A percentile compares a stretch with the other conserved stretches of the same genome.
phyloP scores from a whole-genome alignment of 1,140 invertebrate species.

The Drosophila tsacasi region DNA sequence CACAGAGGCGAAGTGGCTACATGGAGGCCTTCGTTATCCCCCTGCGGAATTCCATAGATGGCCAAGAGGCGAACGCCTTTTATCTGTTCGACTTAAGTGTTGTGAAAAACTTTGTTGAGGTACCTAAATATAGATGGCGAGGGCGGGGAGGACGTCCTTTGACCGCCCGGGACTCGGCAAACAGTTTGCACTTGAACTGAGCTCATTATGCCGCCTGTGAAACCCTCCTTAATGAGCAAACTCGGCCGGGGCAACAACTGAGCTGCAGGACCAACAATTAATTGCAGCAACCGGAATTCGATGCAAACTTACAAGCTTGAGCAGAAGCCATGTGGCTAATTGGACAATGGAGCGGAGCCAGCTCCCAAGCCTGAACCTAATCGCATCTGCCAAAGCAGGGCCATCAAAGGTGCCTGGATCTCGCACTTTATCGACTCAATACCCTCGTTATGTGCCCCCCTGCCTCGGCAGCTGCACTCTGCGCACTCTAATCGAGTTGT shows the following conservation, averaged over 20 bases:
- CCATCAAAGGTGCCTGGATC: conserved; percentile 4
- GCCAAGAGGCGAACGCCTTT: conserved; percentile 40
- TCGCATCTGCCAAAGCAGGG: conserved; percentile 6
- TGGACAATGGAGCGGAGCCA: conserved; percentile 21
- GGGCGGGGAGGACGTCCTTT: conserved; percentile 31
- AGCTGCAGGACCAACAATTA: conserved; percentile 26
- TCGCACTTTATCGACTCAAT: conserved; percentile 17
- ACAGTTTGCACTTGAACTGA: conserved; percentile 30
- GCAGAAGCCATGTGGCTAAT: conserved; percentile 47
- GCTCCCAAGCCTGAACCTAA: conserved; percentile 4
- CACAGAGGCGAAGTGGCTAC: neutral
- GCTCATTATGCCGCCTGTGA: conserved; percentile 22
- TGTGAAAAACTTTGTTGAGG: conserved; percentile 73
- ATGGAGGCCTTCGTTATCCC: neutral
- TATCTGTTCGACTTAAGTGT: conserved; percentile 69
- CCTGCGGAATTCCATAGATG: conserved; percentile 6
- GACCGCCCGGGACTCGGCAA: conserved; percentile 39
- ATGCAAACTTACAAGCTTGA: conserved; percentile 33
- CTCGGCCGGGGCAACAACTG: conserved; percentile 16
- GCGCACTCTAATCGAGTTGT: conserved; percentile 35
- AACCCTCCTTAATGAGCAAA: conserved; percentile 22
- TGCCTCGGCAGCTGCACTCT: conserved; percentile 3
- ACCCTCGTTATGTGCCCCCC: neutral
- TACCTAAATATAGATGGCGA: conserved; percentile 61
- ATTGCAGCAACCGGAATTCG: conserved; percentile 24